Conservation (phyloP, 2,888 invertebrate species). For the Caenorhabditis zanzibari region DNA sequence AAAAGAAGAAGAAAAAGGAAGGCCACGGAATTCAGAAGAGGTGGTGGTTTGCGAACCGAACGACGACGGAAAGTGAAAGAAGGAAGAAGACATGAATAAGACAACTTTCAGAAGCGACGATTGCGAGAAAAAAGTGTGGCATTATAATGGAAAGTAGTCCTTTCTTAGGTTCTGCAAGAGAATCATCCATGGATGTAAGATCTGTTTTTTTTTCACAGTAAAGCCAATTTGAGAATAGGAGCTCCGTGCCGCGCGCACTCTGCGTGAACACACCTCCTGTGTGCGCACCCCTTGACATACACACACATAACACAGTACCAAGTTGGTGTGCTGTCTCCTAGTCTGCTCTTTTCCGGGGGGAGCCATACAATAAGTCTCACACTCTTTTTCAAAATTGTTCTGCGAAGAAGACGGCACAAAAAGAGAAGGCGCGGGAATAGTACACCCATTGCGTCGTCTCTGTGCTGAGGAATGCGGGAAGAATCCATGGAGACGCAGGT, state of each 20-base stretch:
- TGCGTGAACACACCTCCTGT: conserved; percentile 46
- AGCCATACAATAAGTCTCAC: conserved; percentile 41
- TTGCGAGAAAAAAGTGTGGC: conserved; percentile 40
- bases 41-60: conserved; percentile 48
- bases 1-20: conserved; percentile 2
- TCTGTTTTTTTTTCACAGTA: conserved; percentile 28
- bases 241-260: conserved; percentile 32
- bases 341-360: conserved; percentile 23
- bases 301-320: conserved; percentile 57
- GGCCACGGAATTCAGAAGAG: conserved; percentile 36
- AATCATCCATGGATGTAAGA: neutral
- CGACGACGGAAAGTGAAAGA: conserved; percentile 49
- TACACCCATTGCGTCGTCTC: conserved; percentile 56
- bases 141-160: conserved; percentile 45
- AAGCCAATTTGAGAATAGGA: conserved; percentile 39
- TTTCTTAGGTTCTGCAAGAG: conserved; percentile 8
- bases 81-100: conserved; percentile 33
- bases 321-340: conserved; percentile 29
- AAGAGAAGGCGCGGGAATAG: conserved; percentile 49
- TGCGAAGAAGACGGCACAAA: conserved; percentile 27
- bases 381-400: conserved; percentile 44
- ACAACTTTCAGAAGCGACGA: conserved; percentile 30
- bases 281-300: conserved; percentile 23
- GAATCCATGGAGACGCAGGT: conserved; percentile 46
- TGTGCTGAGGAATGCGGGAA: conserved; percentile 36